These are phyloP conservation scores for Enteromius treurensis DNA, from an alignment of 2,797 vertebrate genomes.

Conservation along the genomic window DNA sequence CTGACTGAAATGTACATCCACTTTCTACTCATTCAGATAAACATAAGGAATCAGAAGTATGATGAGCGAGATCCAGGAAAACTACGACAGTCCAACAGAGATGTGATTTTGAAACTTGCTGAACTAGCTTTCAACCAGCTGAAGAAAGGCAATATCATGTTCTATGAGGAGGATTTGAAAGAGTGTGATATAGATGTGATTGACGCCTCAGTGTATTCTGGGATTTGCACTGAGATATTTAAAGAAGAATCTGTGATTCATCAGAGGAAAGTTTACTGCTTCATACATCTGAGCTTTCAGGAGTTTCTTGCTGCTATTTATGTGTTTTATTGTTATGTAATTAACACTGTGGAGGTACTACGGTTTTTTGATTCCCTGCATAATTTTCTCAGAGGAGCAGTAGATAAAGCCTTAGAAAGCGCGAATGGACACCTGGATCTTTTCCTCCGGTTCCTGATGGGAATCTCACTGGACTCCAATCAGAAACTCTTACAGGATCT, in stretches of 20 bases:
- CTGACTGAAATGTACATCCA: conserved; percentile 56
- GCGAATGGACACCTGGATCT: background rate
- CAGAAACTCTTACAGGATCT: conserved; percentile 16
- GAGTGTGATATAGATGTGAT: conserved; percentile 31
- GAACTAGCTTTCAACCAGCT: conserved; percentile 47
- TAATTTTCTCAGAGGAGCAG: conserved; percentile 33
- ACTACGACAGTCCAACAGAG: background rate
- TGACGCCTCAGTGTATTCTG: conserved; percentile 40
- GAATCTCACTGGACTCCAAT: conserved; percentile 13
- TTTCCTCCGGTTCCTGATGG: background rate
- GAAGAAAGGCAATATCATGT: conserved; percentile 41
- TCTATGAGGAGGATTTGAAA: conserved; percentile 46
- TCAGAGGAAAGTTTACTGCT: conserved; percentile 48
- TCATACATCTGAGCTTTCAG: conserved; percentile 51
- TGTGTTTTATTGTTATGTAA: conserved; percentile 36
- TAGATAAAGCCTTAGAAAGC: conserved; percentile 20
- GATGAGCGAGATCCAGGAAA: background rate
- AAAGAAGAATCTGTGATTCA: conserved; percentile 40
- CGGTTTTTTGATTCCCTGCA: conserved; percentile 1
- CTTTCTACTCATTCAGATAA: conserved; percentile 50
- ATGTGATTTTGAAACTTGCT: conserved; percentile 36
- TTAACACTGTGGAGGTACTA: conserved; percentile 38
- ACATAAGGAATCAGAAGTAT: conserved; percentile 29
- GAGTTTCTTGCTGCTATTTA: conserved; percentile 51
- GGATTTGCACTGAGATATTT: conserved; percentile 46